Evolutionary conservation across 1,140 invertebrate genomes (phyloP), one percentile per base, ranked within the genome.

Genomic region (Potamilus streckersoni): DNA sequence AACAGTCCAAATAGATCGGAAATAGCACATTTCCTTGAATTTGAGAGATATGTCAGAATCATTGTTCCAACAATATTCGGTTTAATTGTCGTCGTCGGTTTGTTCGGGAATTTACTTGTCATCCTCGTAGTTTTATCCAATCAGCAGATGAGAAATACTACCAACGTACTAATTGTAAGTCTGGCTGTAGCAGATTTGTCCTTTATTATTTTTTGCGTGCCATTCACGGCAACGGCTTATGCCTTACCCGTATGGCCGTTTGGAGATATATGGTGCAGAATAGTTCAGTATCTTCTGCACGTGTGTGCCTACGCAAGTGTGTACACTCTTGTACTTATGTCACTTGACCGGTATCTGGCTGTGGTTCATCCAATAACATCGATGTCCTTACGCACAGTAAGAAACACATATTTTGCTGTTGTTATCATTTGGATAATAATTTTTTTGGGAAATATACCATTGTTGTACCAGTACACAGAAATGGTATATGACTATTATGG

Each of bases 141-240:
- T 90, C 94, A 95, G 70, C 94, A 95, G 85, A 97, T 98, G 96
- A 91, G 96, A 80, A 96, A 95, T 13, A 97, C 96, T 3, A 98
- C 96, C 31, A 98, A 98, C 86, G 92, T 97, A 60, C 92, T 98
- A 6, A 98, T 98, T 76, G 92, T 93, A 49, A 96, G 95, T 80
- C 93, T 96, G 91, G 95, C 95, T 0, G 82, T 93, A 5, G 97
- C 97, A 12, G 97, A 99, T 89, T 91, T 98, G 14, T 92, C 97
- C 12, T 98, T 99, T 89, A 96, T 98, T 60, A 93, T 97, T 64
- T 97, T 98, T 89, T 99, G 97, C 90, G 96, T 98, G 55, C 97
- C 97, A 0, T 89, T 89, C 77, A 89, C 88, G 13, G 89, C 85
- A 13, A 79, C 86, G 57, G 92, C 93, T 5, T 89, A 89, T 78